Conservation (phyloP, 1,140 invertebrate genomes). For the Macrobrachium rosenbergii region DNA sequence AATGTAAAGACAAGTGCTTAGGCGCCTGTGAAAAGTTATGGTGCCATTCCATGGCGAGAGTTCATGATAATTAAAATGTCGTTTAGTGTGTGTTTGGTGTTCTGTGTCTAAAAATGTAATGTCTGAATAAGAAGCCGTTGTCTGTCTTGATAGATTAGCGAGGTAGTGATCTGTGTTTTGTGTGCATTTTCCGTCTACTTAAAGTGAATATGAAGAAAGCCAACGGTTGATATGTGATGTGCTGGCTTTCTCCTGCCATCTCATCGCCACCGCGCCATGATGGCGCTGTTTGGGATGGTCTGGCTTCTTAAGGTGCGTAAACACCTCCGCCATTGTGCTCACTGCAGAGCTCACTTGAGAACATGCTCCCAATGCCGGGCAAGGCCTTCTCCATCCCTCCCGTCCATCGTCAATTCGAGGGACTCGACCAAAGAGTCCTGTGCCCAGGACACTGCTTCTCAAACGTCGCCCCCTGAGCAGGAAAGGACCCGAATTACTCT, state of each 20-base stretch:
- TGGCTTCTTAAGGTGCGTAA: constrained; percentile 76
- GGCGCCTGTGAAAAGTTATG: no score
- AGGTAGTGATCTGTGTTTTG: background rate
- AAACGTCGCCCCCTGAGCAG: constrained; percentile 52
- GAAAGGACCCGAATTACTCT: constrained; percentile 46
- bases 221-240: background rate
- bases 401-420: constrained; percentile 53
- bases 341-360: constrained; percentile 61
- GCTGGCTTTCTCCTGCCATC: background rate
- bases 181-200: no score
- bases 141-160: background rate
- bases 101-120: no score
- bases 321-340: constrained; percentile 62
- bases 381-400: constrained; percentile 49
- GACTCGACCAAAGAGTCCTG: constrained; percentile 54
- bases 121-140: no score
- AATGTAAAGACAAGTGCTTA: no score
- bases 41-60: no score
- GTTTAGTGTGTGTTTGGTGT: no score
- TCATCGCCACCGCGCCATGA: constrained; percentile 68
- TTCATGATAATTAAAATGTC: no score
- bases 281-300: constrained; percentile 88
- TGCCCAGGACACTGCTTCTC: constrained; percentile 53
- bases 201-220: background rate
- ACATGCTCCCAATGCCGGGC: constrained; percentile 61